Base-by-base conservation (phyloP, 2,797 vertebrate genomes). In the Sparus aurata region DNA sequence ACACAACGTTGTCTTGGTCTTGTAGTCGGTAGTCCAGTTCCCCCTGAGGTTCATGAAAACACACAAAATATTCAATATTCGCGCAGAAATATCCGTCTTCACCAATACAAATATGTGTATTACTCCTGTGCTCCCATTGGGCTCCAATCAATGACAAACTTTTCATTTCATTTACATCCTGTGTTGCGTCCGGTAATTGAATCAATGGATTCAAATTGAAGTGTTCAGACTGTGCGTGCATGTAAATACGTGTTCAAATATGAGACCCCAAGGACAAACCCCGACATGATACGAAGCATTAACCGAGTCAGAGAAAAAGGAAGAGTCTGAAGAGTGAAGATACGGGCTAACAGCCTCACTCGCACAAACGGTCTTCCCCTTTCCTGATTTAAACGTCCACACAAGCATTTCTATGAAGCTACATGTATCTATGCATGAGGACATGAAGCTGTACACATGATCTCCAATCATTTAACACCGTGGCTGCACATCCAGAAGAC, bases 11-110 rank as follows among this genome's bases (percentile, higher is more conserved):
- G 95, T 99, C 98, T 88, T 95, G 95, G 92, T 99, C 96, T 89
- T 98, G 95, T 49, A 99, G 96, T 85, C 96, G 94, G 86, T 99
- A 99, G 84, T 97, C 97, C 94, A 99, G 93, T 90, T 98, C 96
- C 25, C 98, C 98, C 98, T 99, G 92, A 73, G 82, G 83, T 75
- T 52, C 18, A 72, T 73, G 73, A 27, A 80, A 80, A 89, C 55
- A 85, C 64, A 87, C 60, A 79, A 49, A 63, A 73, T 13, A 69
- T 72, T 75, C 23, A 67, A 85, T 60, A 84, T 63, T 69, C 53
- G 77, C 66, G 72, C 41, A 70, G 46, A 83, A 71, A 82, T 49
- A 68, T 30, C 34, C 23, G n/a, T 20, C 13, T 85, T 74, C 77
- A 75, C 73, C 52, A 69, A 75, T 46, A 74, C 60, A 69, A 82